A percentile compares a stretch with the other conserved stretches of the same genome.
Conservation (phyloP, 37 sponge, comb jelly and placozoan genomes). For the Ianthella basta region DNA sequence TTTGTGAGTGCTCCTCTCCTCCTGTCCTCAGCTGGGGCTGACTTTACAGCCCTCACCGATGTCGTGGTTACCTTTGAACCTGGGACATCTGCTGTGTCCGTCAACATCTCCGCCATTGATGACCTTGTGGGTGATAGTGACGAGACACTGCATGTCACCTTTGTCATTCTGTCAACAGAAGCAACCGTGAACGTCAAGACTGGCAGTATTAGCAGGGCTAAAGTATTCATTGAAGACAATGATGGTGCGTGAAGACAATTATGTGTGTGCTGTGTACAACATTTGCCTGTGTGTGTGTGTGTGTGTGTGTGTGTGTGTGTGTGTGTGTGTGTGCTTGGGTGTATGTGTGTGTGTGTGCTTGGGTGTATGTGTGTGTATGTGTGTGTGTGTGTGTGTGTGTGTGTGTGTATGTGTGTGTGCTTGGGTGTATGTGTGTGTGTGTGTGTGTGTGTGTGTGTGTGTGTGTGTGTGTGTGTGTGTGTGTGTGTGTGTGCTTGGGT, state of each 20-base stretch:
- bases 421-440: too few relatives aligned
- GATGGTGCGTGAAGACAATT: conserved; percentile 4
- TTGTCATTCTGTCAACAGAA: background rate
- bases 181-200: background rate
- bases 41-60: background rate
- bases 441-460: too few relatives aligned
- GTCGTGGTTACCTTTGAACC: conserved; percentile 20
- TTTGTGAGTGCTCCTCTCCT: background rate
- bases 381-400: too few relatives aligned
- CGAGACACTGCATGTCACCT: conserved; percentile 33
- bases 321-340: too few relatives aligned
- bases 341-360: too few relatives aligned
- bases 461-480: too few relatives aligned
- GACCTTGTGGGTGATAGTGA: conserved; percentile 31
- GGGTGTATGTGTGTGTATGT: too few relatives aligned
- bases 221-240: conserved; percentile 30
- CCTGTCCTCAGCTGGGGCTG: background rate
- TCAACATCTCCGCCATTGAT: conserved; percentile 29
- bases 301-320: too few relatives aligned
- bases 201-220: background rate
- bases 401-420: too few relatives aligned
- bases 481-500: too few relatives aligned
- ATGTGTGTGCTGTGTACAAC: background rate
- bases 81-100: background rate
- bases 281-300: background rate